phyloP scores from a whole-genome alignment of 1,140 invertebrate species.

The Drosophila ananassae region DNA sequence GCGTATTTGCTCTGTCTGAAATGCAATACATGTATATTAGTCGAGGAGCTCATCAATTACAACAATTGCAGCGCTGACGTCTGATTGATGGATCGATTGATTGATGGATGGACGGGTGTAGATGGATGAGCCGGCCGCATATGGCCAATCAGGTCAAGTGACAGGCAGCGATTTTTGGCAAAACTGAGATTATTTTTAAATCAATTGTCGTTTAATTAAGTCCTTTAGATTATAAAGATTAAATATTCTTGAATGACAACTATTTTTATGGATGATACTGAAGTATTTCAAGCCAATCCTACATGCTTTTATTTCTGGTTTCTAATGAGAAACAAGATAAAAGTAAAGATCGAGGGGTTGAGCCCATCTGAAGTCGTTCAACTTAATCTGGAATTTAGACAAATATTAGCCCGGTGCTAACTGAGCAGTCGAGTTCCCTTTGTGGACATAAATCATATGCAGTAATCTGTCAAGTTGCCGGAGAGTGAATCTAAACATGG shows the following conservation, averaged over 20 bases:
- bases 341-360: background rate
- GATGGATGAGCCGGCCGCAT: constrained; percentile 22
- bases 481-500: constrained; percentile 19
- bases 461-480: constrained; percentile 49
- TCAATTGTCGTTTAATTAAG: background rate
- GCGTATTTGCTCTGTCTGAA: constrained; percentile 95
- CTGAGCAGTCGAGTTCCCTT: constrained; percentile 8
- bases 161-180: constrained; percentile 16
- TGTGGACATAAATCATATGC: constrained; percentile 69
- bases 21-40: constrained; percentile 24
- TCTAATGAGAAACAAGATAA: too few relatives aligned
- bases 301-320: too few relatives aligned
- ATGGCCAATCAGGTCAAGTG: constrained; percentile 42
- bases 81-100: constrained; percentile 39
- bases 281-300: too few relatives aligned
- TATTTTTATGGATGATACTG: too few relatives aligned
- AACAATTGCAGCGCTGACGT: constrained; percentile 46
- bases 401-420: constrained; percentile 50
- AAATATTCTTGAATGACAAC: too few relatives aligned
- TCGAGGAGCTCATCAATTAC: constrained; percentile 54
- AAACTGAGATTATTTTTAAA: constrained; percentile 1
- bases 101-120: constrained; percentile 24
- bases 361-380: constrained; percentile 19
- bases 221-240: background rate
- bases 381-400: constrained; percentile 27